Percentiles rank a stretch among this genome's conserved stretches.
These are phyloP conservation scores for Zoanthus solanderi DNA, from an alignment of 92 coral and sea anemone species.

Conservation along the genomic window DNA sequence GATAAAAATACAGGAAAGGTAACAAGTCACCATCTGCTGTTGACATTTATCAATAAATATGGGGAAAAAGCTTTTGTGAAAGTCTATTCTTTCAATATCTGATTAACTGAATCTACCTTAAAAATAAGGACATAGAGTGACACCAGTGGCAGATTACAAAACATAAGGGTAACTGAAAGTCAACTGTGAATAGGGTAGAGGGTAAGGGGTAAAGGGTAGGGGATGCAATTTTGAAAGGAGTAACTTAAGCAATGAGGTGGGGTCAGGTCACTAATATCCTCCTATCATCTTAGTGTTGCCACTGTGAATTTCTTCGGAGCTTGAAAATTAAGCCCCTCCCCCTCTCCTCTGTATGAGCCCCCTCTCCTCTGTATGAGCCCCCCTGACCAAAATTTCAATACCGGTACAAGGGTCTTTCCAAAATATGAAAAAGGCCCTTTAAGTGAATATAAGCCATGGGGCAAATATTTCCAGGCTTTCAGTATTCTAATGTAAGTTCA, in stretches of 20 bases:
- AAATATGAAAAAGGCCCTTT: not conserved
- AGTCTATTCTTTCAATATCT: not conserved
- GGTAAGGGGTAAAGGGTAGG: no score
- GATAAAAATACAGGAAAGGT: slow-evolving; percentile 52
- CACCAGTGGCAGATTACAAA: not conserved
- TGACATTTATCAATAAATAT: slow-evolving; percentile 39
- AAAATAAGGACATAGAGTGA: not conserved
- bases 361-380: not conserved
- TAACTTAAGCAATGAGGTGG: not conserved
- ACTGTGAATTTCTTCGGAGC: not conserved
- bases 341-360: not conserved
- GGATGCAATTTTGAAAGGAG: not conserved
- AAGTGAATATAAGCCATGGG: not conserved
- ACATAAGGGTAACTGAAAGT: not conserved
- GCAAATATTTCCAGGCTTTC: not conserved
- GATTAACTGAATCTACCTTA: not conserved
- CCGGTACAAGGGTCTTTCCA: not conserved
- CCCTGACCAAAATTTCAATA: not conserved
- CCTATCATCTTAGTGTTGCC: not conserved
- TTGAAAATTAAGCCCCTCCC: not conserved
- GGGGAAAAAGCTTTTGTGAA: slow-evolving; percentile 38
- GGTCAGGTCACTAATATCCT: not conserved
- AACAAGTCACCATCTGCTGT: slow-evolving; percentile 45
- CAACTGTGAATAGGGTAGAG: not conserved
- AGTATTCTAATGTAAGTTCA: not conserved